Conservation (phyloP, 2,113 vertebrate genomes). For the Ptychochromis oligacanthus region DNA sequence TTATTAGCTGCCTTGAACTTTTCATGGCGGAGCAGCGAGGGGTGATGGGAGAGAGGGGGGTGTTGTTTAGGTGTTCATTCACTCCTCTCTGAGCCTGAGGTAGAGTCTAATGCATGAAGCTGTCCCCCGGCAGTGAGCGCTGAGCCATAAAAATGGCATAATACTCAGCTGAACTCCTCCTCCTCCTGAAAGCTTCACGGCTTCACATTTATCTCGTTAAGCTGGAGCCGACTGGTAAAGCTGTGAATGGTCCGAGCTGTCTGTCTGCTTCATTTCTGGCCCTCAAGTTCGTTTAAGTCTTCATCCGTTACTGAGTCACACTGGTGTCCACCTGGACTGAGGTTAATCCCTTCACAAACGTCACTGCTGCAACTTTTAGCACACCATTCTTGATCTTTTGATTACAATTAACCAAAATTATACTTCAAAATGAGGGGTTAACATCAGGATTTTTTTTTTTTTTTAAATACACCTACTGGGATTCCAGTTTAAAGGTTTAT, state of each 20-base stretch:
- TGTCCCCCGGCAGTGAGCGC: not conserved
- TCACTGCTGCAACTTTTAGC: not conserved
- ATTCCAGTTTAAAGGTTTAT: too few relatives aligned
- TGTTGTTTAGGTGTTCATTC: slow-evolving; percentile 10
- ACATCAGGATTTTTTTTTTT: too few relatives aligned
- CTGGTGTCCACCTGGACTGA: not conserved
- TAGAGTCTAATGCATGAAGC: slow-evolving; percentile 4
- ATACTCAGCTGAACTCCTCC: not conserved
- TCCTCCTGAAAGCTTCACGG: slow-evolving; percentile 1
- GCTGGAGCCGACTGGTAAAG: not conserved
- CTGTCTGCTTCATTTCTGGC: not conserved
- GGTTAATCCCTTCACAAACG: not conserved
- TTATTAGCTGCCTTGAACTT: slow-evolving; percentile 12
- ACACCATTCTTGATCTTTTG: not conserved
- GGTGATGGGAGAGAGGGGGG: not conserved
- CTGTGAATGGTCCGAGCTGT: not conserved
- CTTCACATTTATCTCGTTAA: slow-evolving; percentile 20
- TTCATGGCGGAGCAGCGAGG: not conserved
- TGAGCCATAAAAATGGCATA: not conserved
- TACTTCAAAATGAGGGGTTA: not conserved
- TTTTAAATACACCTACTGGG: too few relatives aligned
- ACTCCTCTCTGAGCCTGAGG: not conserved
- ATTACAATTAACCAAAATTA: not conserved
- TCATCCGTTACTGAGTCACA: not conserved
- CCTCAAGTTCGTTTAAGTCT: not conserved